phyloP scores from a whole-genome alignment of 2,113 vertebrate species.

The Salvelinus namaycush region DNA sequence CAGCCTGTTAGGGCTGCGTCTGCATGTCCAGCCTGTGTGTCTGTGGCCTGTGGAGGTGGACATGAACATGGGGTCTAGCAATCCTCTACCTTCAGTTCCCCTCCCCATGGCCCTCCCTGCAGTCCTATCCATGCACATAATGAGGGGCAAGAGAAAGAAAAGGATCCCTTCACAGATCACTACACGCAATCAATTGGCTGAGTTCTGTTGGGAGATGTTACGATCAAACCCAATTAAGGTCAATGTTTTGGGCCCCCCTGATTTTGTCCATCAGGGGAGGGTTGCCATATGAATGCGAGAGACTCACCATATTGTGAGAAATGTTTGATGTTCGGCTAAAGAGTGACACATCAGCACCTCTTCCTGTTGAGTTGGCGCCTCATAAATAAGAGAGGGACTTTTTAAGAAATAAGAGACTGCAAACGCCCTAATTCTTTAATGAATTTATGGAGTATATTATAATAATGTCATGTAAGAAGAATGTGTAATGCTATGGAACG shows the following conservation, averaged over 20 bases:
- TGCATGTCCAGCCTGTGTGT: neutral
- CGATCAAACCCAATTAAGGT: conserved; percentile 69
- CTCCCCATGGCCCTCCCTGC: too few relatives aligned
- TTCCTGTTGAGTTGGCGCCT: neutral
- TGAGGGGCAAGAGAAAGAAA: conserved; percentile 47
- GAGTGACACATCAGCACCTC: neutral
- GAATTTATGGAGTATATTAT: neutral
- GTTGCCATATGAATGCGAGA: conserved; percentile 30
- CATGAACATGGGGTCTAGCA: conserved; percentile 3
- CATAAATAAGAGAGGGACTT: neutral
- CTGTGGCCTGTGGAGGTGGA: conserved; percentile 3
- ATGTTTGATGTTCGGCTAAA: conserved; percentile 25
- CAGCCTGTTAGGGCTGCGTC: conserved; percentile 1
- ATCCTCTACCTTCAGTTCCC: conserved; percentile 4
- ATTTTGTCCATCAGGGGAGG: conserved; percentile 38
- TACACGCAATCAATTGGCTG: conserved; percentile 65
- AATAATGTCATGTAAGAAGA: neutral
- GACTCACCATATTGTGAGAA: conserved; percentile 26
- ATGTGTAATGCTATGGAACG: conserved; percentile 20
- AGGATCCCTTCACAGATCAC: conserved; percentile 64
- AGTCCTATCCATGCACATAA: conserved; percentile 28
- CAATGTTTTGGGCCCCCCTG: conserved; percentile 32
- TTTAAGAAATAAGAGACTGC: conserved; percentile 31
- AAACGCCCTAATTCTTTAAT: conserved; percentile 7
- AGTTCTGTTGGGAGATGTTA: conserved; percentile 46